Evolutionary conservation across 2,888 invertebrate species (phyloP).

Genomic region (Lepidochrysops patricia): DNA sequence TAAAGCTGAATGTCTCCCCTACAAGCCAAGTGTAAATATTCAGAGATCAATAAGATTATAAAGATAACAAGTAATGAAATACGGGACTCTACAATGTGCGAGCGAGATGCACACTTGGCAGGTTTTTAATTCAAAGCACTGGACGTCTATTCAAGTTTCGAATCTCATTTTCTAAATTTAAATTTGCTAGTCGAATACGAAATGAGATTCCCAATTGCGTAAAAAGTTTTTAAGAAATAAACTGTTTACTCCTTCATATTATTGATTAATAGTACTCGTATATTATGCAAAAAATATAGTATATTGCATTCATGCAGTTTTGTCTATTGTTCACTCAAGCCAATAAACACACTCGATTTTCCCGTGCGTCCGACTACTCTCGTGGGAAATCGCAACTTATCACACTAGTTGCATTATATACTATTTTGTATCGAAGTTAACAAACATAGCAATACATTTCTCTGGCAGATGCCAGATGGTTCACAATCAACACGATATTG

Average conservation of each 20-base stretch:
- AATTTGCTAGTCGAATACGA: not conserved
- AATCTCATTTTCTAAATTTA: not conserved
- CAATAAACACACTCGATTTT: too few relatives aligned
- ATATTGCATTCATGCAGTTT: too few relatives aligned
- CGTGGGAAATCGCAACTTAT: too few relatives aligned
- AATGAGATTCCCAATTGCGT: not conserved
- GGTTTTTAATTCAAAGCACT: not conserved
- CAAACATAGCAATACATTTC: not conserved
- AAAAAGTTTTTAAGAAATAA: not conserved
- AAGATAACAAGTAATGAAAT: not conserved
- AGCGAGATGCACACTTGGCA: not conserved
- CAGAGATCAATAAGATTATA: not conserved
- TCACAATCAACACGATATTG: not conserved
- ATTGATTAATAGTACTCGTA: too few relatives aligned
- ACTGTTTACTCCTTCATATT: too few relatives aligned
- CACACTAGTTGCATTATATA: too few relatives aligned
- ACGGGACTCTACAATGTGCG: not conserved
- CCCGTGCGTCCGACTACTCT: too few relatives aligned
- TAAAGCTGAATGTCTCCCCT: not conserved
- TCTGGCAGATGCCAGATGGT: not conserved
- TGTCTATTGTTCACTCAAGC: too few relatives aligned
- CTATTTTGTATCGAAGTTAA: too few relatives aligned
- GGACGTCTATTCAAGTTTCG: not conserved
- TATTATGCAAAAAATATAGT: too few relatives aligned
- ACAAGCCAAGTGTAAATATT: not conserved